Evolutionary conservation across 1,140 invertebrate genomes (phyloP), one percentile per base, ranked within the genome.

Genomic region (Pygmarrhopalites habei): DNA sequence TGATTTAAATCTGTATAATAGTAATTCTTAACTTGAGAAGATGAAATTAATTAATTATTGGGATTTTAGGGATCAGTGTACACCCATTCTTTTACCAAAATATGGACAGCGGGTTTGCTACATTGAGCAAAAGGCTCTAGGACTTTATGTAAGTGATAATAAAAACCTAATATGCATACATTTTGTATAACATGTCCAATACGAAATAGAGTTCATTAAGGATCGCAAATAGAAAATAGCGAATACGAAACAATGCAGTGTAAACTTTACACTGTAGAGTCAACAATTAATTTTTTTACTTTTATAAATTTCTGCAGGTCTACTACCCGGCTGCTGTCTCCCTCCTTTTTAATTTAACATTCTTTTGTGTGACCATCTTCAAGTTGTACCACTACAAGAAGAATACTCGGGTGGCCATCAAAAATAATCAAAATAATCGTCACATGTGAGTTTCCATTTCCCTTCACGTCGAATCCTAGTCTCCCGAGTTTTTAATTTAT

Each of bases 31-130:
- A 39, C 4, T 21, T 19, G 25, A 32, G 29, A 41, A 35, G 19
- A 32, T 7, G 21, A 23, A 26, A 10, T 17, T 26, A 19, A 52
- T 17, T 49, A 25, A n/a, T 58, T 17, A 39, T 15, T 61, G 5
- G 4, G 25, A 58, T 26, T 51, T 47, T 17, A 60, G 55, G 23
- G 30, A 49, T 19, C 26, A 58, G 26, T 58, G 55, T 49, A 25
- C 60, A 7, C 26, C 23, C 21, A 28, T 67, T 12, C 43, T 30
- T 15, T n/a, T 60, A 1, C 65, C 65, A 21, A 59, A 60, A 2
- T 67, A 63, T 30, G 61, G 65, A 14, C 49, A 60, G 30, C 21
- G 35, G 12, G 32, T 43, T 46, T 67, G 65, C 23, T 67, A 60
- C 51, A 7, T 67, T 17, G 35, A 47, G 7, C 25, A 41, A 26